Evolutionary conservation across 2,113 vertebrate species (phyloP), one percentile per base, ranked within the genome.

Genomic region (Telmatochromis sp.): DNA sequence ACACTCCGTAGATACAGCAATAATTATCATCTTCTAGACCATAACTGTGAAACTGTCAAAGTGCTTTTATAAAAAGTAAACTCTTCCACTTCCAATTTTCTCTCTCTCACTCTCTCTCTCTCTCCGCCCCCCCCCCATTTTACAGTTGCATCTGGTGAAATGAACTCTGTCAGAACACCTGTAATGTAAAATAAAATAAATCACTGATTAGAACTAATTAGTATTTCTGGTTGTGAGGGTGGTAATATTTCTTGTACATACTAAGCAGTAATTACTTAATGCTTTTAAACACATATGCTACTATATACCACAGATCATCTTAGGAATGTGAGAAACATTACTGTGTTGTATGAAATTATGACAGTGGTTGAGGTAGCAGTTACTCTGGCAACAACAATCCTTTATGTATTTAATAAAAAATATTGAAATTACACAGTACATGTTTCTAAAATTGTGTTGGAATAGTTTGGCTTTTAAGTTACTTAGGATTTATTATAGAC

Each of bases 321-420:
- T 17, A 47, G 40, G 14, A 11, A 17, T 75, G 23, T 75, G 6
- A 28, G 15, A 17, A 75, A 28, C 23, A 28, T 47, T n/a, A 82
- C 40, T 86, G 58, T 58, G 49, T 54, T 51, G 37, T 42, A 12
- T 42, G 7, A 58, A 81, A 31, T 57, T 78, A 49, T 54, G 80
- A 58, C 80, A 86, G 54, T 35, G 12, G 21, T 7, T 26, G 58
- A 51, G 17, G 31, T 11, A 49, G 26, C 19, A 15, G 75, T 82
- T 60, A 80, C 85, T 81, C n/a, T 78, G 21, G 87, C 85, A 83
- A 90, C 79, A 53, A n/a, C 75, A 40, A n/a, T 63, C 8, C 75
- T 65, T 15, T 6, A 9, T 63, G 9, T 15, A 21, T 85, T 65
- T 75, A 53, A 70, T 23, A 13, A 4, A 19, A 19, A 9, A 4